A percentile compares a stretch with the other conserved stretches of the same genome.
These are phyloP conservation scores for Craseonycteris thonglongyai DNA, from an alignment of 2,113 vertebrate genomes.

Conservation along the genomic window DNA sequence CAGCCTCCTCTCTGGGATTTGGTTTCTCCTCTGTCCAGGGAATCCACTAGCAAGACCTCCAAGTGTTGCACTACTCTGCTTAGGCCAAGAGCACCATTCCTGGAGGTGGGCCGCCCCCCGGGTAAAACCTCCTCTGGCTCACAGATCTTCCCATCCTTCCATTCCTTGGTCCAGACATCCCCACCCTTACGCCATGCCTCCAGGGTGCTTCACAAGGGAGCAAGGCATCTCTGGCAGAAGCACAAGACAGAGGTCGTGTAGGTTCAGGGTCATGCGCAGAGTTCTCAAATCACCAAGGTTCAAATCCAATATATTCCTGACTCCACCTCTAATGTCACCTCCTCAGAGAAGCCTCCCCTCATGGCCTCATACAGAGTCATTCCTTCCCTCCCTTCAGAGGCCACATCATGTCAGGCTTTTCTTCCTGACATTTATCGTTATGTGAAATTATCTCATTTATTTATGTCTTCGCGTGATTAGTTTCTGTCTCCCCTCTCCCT, in stretches of 20 bases:
- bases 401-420: neutral
- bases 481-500: neutral
- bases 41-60: neutral
- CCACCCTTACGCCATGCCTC: neutral
- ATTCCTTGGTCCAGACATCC: neutral
- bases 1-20: neutral
- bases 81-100: neutral
- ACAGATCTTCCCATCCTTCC: neutral
- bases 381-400: neutral
- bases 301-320: neutral
- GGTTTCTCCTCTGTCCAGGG: neutral
- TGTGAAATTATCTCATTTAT: neutral
- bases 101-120: neutral
- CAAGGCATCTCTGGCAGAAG: neutral
- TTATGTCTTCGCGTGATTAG: neutral
- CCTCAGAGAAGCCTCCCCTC: neutral
- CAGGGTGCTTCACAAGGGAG: neutral
- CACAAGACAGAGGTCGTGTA: accelerated
- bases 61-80: neutral
- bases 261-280: neutral
- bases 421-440: neutral
- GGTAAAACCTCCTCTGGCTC: accelerated
- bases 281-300: neutral
- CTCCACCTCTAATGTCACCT: neutral
- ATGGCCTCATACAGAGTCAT: neutral